phyloP scores from a whole-genome alignment of 2,797 vertebrate genomes.

The Ataeniobius toweri region DNA sequence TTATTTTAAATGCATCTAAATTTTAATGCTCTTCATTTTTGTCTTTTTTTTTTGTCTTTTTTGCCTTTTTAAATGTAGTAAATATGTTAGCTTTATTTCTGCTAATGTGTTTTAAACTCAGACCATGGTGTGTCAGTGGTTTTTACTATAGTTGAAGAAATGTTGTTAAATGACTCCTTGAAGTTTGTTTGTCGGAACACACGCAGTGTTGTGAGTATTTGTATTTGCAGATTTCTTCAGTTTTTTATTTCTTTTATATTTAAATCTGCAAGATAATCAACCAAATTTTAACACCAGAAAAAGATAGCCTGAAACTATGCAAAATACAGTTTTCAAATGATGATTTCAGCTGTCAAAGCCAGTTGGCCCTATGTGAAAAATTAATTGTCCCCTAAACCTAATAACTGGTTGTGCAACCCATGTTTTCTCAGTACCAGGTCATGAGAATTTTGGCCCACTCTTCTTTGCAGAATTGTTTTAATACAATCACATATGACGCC shows the following conservation, averaged over 20 bases:
- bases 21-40: constrained; percentile 45
- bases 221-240: not conserved
- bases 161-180: constrained; percentile 60
- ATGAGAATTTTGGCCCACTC: too few species aligned
- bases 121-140: constrained; percentile 36
- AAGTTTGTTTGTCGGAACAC: constrained; percentile 55
- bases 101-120: constrained; percentile 23
- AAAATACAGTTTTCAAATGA: not conserved
- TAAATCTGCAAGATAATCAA: not conserved
- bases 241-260: not conserved
- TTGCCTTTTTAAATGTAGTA: constrained; percentile 6
- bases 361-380: not conserved
- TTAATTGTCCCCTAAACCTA: not conserved
- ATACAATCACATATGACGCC: too few species aligned
- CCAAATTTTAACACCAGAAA: not conserved
- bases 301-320: not conserved
- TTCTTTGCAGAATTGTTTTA: too few species aligned
- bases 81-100: constrained; percentile 14
- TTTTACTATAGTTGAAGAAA: constrained; percentile 60
- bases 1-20: constrained; percentile 18
- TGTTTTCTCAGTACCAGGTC: too few species aligned
- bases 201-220: not conserved
- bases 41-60: constrained; percentile 14
- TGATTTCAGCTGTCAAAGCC: not conserved
- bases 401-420: too few species aligned